Evolutionary conservation across 2,797 vertebrate genomes (phyloP).

Genomic region (Mycteria americana): DNA sequence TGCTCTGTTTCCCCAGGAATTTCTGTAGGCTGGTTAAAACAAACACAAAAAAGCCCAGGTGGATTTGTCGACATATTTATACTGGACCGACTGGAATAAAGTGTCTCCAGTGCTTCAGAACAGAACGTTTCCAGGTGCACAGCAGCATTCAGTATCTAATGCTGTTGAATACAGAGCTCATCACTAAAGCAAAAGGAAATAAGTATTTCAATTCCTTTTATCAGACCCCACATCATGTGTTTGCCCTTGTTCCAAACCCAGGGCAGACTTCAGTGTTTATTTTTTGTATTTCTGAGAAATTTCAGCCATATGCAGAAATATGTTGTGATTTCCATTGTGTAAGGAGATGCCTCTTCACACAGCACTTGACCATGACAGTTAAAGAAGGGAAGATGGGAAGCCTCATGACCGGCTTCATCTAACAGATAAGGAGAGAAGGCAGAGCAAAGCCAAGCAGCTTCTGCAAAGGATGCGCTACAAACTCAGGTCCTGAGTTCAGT

Average conservation of each 20-base stretch:
- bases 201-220: neutral
- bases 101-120: neutral
- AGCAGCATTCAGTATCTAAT: neutral
- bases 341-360: neutral
- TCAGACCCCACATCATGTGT: neutral
- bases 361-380: neutral
- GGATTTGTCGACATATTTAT: neutral
- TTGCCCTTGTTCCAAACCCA: neutral
- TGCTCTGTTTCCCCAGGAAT: neutral
- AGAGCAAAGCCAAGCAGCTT: neutral
- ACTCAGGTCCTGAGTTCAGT: neutral
- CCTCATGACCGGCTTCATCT: neutral
- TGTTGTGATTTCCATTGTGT: neutral
- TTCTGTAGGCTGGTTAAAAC: neutral
- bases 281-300: neutral
- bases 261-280: neutral
- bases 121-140: neutral
- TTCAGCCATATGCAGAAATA: neutral
- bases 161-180: neutral
- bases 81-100: neutral
- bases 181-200: neutral
- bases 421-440: neutral
- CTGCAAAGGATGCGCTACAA: neutral
- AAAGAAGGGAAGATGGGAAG: neutral
- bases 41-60: neutral